These are phyloP conservation scores for Heliconius eleuchia DNA, from an alignment of 1,140 invertebrate species.

Conservation along the genomic window DNA sequence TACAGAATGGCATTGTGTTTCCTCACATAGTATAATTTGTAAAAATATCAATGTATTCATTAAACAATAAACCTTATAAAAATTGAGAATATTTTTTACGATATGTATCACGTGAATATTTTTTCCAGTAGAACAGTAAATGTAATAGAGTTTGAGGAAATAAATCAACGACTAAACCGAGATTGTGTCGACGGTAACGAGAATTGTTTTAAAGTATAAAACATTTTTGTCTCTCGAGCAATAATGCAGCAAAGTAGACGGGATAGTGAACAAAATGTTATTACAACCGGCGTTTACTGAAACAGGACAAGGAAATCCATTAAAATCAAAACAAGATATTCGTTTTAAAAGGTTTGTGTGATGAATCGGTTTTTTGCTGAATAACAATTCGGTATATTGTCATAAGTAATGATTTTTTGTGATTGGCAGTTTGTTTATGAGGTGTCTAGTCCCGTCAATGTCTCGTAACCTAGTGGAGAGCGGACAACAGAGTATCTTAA, in stretches of 20 bases:
- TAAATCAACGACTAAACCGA: background rate
- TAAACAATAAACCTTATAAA: no score
- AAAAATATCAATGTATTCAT: no score
- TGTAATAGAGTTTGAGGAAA: background rate
- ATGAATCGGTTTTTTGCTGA: no score
- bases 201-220: conserved; percentile 11
- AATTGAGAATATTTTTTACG: no score
- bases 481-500: no score
- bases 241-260: conserved; percentile 2
- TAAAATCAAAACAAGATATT: background rate
- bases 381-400: no score
- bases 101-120: background rate
- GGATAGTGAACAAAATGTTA: background rate
- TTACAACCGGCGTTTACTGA: background rate
- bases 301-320: background rate
- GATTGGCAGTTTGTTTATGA: no score
- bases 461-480: no score
- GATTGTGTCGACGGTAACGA: conserved; percentile 9
- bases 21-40: no score
- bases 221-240: background rate
- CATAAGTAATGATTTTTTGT: no score
- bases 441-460: no score
- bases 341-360: background rate
- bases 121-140: background rate
- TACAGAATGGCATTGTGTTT: no score